Evolutionary conservation across 1,140 invertebrate species (phyloP), one percentile per base, ranked within the genome.

Genomic region (Nebria ingens): DNA sequence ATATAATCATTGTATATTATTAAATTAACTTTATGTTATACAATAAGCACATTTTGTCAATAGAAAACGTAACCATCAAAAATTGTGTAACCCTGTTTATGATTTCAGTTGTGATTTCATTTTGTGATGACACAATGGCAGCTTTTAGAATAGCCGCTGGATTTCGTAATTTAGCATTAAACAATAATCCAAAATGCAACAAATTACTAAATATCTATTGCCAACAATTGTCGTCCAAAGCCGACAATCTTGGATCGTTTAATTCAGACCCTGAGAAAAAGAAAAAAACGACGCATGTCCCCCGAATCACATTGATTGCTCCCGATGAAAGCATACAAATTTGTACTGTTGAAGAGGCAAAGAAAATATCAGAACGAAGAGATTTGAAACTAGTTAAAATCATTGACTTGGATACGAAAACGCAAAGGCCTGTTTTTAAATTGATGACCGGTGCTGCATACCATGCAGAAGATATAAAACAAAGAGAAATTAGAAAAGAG

Each of bases 381-480:
- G 77, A 81, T 42, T 70, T 85, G 54, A 83, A 84, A 66, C 65
- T 86, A 40, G 70, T 85, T 1, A 81, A 83, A 66, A 67, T 84
- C 21, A 65, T 80, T 25, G 79, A 85, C 65, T 67, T 73, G 4
- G 80, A 82, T 65, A 70, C 76, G 0, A 81, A 82, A 70, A 78
- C 78, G 2, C 71, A 80, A 21, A 71, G 81, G 40, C 74, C 80
- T 15, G 66, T 82, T 21, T 86, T 81, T 63, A 80, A 80, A 74
- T 75, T 77, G 6, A 72, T 75, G 68, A 67, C 67, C 3, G 66
- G 59, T 2, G 42, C 61, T 6, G 64, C 74, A 58, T 71, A 68
- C 57, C 55, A 61, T 63, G 17, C 54, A 59, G 63, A 70, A 65
- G 62, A 71, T 58, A 52, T 59, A 45, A 72, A 75, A 70, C 62